Evolutionary conservation across 2,888 invertebrate species (phyloP), one percentile per base, ranked within the genome.

Genomic region (Meloe dianella): DNA sequence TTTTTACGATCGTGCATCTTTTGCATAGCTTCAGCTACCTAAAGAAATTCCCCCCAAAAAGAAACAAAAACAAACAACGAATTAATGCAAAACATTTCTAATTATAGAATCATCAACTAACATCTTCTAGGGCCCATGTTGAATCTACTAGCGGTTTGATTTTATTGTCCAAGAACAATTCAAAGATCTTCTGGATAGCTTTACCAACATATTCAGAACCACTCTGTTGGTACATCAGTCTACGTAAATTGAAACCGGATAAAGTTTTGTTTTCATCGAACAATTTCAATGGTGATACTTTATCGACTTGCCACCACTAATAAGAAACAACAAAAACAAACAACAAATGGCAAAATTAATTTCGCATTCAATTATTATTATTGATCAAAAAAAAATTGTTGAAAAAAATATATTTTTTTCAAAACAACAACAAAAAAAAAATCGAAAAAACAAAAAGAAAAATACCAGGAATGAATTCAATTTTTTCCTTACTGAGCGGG

Each of bases 271-370:
- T 95, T 84, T 95, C 95, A 78, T 95, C 94, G 84, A 92, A 95
- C 77, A 95, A 85, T 84, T 94, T 94, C 83, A 94, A 89, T 8
- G 95, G 95, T 5, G 92, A 93, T 71, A 95, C 90, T 85, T 95
- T 95, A 85, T 95, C 95, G 69, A 94, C 94, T 85, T 94, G 94
- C 95, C 94, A 95, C 95, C 95, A 95, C 92, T 92, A 83, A 9
- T 73, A 83, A 82, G 73, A 27, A 69, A 75, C 67, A 32, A 20
- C 17, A 17, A 8, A 32, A 65, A 10, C 1, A 38, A 57, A 24
- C 27, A 59, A 58, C 22, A 51, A 27, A 29, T n/a, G n/a, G n/a
- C n/a, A n/a, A n/a, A n/a, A n/a, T n/a, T n/a, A 57, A 62, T 24
- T 27, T 35, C 0, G 9, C 2, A 51, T 51, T 22, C 20, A 17